Percentiles rank a stretch among this genome's conserved stretches.
Conservation (phyloP, 2,113 vertebrate species). For the Xyliphius kryptos region DNA sequence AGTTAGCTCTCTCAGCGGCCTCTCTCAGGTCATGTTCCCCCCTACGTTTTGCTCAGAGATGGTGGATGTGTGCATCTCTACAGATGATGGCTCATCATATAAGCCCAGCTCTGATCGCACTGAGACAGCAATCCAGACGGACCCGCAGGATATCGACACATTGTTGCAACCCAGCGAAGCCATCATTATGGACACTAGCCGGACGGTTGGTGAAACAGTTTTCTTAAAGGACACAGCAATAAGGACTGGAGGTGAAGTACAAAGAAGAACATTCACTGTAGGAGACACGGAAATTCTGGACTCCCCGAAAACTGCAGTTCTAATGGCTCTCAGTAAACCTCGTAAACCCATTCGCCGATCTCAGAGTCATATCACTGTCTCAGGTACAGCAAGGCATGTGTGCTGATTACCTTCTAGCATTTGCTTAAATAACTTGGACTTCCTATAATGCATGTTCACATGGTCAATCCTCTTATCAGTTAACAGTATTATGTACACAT, state of each 20-base stretch:
- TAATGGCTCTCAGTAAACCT: conserved; percentile 85
- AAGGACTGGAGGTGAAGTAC: conserved; percentile 54
- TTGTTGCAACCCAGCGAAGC: conserved; percentile 23
- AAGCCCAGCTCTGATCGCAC: conserved; percentile 55
- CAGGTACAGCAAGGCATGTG: conserved; percentile 27
- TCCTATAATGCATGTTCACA: too few species aligned
- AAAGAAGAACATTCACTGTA: conserved; percentile 52
- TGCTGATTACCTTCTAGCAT: too few species aligned
- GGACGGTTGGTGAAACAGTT: conserved; percentile 73
- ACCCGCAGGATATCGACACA: conserved; percentile 52
- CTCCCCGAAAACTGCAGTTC: conserved; percentile 81
- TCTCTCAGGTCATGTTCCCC: conserved; percentile 61
- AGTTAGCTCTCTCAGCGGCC: conserved; percentile 73
- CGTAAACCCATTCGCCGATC: conserved; percentile 85
- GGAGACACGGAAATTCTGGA: conserved; percentile 56
- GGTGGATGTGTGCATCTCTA: conserved; percentile 78
- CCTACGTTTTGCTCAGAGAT: conserved; percentile 61
- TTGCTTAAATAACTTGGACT: too few species aligned
- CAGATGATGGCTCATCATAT: conserved; percentile 58
- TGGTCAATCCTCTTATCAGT: too few species aligned
- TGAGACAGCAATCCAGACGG: conserved; percentile 84
- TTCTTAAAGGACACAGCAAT: conserved; percentile 85
- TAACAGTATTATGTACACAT: too few species aligned
- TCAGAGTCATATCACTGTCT: conserved; percentile 82
- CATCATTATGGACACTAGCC: conserved; percentile 66